phyloP scores from a whole-genome alignment of 2,888 invertebrate species.

The Pseudococcus jackbeardsleyi region DNA sequence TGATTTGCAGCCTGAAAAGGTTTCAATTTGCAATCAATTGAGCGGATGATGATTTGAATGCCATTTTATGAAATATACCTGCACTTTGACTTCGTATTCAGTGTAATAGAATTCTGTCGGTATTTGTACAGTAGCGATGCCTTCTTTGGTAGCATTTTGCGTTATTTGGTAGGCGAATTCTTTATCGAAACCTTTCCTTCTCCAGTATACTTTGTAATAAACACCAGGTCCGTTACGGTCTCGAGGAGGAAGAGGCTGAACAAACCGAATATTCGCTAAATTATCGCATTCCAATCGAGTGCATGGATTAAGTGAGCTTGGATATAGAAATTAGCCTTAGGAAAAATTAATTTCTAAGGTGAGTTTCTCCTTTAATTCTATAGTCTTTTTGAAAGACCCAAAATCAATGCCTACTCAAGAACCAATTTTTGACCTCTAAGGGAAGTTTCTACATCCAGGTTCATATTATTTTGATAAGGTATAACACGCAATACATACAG shows the following conservation, averaged over 20 bases:
- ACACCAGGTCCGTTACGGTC: conserved; percentile 92
- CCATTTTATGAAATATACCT: conserved; percentile 71
- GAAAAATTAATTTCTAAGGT: too few relatives aligned
- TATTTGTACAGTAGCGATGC: conserved; percentile 83
- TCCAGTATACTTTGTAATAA: conserved; percentile 92
- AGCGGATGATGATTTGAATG: neutral
- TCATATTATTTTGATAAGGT: too few relatives aligned
- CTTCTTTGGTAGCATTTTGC: conserved; percentile 81
- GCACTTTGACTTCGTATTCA: conserved; percentile 87
- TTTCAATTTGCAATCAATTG: neutral
- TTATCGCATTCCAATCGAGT: neutral
- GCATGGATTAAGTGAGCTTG: neutral
- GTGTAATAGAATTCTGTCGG: conserved; percentile 83
- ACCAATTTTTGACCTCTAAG: too few relatives aligned
- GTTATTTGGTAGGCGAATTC: conserved; percentile 83
- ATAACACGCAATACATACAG: conserved; percentile 70
- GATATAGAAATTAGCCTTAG: too few relatives aligned
- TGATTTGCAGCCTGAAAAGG: conserved; percentile 77
- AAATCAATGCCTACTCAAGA: too few relatives aligned
- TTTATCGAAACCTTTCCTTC: conserved; percentile 78
- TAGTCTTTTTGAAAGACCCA: too few relatives aligned
- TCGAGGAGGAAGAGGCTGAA: conserved; percentile 77
- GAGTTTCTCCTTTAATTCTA: too few relatives aligned
- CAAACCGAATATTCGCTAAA: conserved; percentile 54
- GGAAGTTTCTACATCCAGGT: too few relatives aligned